Percentiles rank a stretch among this genome's conserved stretches.
Evolutionary conservation across 2,113 vertebrate genomes (phyloP).

Genomic region (Oxyruncus cristatus): DNA sequence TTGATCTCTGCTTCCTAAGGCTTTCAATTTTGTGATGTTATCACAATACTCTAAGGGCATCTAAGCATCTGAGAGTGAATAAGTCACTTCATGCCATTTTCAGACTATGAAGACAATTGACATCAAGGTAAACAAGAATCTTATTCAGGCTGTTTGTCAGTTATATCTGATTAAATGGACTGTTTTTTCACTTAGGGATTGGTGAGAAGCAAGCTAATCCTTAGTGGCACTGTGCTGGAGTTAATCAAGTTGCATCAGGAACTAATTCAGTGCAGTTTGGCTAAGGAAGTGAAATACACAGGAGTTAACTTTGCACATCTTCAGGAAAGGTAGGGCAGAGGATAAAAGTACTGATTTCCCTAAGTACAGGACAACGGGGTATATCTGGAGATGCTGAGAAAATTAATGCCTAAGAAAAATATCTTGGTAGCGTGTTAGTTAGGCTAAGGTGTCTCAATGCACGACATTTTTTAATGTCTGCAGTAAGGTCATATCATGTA

Average conservation of each 20-base stretch:
- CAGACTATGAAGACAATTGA: neutral
- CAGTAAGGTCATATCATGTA: accelerated
- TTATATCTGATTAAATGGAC: neutral
- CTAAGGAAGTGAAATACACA: neutral
- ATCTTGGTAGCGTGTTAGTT: neutral
- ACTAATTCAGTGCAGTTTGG: accelerated
- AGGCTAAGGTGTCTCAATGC: neutral
- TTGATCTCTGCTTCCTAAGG: neutral
- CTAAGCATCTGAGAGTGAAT: neutral
- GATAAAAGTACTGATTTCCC: neutral
- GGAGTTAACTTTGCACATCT: neutral
- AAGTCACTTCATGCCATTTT: neutral
- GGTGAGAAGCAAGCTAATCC: neutral
- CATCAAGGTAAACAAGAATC: neutral
- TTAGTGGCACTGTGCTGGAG: neutral
- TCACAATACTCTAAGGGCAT: neutral
- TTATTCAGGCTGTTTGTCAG: neutral
- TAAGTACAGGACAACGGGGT: neutral
- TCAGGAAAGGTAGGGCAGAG: neutral
- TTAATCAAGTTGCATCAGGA: neutral
- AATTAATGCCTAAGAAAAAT: neutral
- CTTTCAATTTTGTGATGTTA: neutral
- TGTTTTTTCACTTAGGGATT: neutral
- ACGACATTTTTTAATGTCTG: neutral
- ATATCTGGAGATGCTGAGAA: neutral